Base-by-base conservation (phyloP, 1,140 invertebrate species). In the Drosophila nikananu region DNA sequence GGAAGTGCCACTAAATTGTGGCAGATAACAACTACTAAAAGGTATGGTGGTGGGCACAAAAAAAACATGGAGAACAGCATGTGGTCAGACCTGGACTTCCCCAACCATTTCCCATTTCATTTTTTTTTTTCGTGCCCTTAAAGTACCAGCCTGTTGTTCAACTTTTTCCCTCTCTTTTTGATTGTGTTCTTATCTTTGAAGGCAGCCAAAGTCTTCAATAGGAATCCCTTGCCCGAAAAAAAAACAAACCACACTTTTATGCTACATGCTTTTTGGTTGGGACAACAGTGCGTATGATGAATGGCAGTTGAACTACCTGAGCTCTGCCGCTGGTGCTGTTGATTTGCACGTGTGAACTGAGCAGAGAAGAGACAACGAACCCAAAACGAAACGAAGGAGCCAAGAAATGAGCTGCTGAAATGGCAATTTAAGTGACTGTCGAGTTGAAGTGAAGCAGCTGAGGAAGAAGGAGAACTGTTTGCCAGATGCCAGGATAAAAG, bases 401-500 rank as follows among this genome's bases (percentile, higher is more conserved):
- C 21, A 17, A 49, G 46, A 89, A 89, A 86, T 90, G 86, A 86
- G 86, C 86, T 90, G 86, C 78, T 82, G 81, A 90, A 90, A 90
- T 90, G 79, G 86, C 86, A 82, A 90, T 86, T 90, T 73, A 89
- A 89, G 86, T 90, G 86, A 89, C 81, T 89, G 81, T 86, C 84
- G 73, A 89, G 42, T 61, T 68, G 52, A 73, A 78, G 63, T 74
- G 74, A 39, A 23, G 32, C 35, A 25, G 39, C 32, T 13, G 19
- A 15, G 21, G 19, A 13, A 13, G 7, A n/a, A 17, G 44, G 10
- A 35, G 48, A 57, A 46, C 41, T 80, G 77, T 80, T 80, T 83
- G 72, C 76, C 76, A 83, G 81, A 81, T 81, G 82, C 78, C 83
- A 82, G 64, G 83, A 86, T 82, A 86, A 87, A 82, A 86, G 82